Evolutionary conservation across 2,888 invertebrate species (phyloP).

Genomic region (Prosapia bicincta): DNA sequence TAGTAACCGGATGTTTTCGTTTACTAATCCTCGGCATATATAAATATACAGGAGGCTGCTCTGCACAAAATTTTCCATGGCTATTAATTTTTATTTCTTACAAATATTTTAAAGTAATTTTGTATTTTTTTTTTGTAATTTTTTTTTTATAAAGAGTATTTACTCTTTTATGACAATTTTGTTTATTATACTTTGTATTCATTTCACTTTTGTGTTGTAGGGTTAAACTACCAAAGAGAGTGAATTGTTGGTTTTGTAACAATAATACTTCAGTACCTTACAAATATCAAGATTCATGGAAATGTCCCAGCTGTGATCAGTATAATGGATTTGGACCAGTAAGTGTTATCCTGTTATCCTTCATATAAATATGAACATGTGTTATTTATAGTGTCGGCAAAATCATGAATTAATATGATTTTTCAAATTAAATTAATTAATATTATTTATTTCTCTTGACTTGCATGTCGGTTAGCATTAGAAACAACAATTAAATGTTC

Average conservation of each 20-base stretch:
- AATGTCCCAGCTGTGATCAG: conserved; percentile 50
- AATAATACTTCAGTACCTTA: conserved; percentile 45
- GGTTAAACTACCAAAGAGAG: conserved; percentile 44
- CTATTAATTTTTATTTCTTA: background rate
- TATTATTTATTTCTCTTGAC: too few species aligned
- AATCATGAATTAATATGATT: too few species aligned
- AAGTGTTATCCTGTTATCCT: too few species aligned
- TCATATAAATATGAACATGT: too few species aligned
- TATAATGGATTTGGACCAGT: conserved; percentile 51
- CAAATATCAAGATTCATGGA: conserved; percentile 46
- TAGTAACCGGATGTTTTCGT: too few species aligned
- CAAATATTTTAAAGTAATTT: background rate
- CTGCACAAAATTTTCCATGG: background rate
- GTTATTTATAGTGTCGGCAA: too few species aligned
- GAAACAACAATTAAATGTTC: too few species aligned
- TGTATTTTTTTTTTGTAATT: too few species aligned
- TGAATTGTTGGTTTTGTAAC: conserved; percentile 52
- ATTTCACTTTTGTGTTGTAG: conserved; percentile 39
- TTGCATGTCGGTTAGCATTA: too few species aligned
- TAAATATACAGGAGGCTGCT: background rate
- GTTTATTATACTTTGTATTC: background rate
- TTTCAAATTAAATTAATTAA: too few species aligned
- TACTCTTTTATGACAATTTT: background rate
- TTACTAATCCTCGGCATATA: too few species aligned
- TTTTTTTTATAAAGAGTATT: background rate